Evolutionary conservation across 2,797 vertebrate genomes (phyloP).

Genomic region (Oreochromis mossambicus): DNA sequence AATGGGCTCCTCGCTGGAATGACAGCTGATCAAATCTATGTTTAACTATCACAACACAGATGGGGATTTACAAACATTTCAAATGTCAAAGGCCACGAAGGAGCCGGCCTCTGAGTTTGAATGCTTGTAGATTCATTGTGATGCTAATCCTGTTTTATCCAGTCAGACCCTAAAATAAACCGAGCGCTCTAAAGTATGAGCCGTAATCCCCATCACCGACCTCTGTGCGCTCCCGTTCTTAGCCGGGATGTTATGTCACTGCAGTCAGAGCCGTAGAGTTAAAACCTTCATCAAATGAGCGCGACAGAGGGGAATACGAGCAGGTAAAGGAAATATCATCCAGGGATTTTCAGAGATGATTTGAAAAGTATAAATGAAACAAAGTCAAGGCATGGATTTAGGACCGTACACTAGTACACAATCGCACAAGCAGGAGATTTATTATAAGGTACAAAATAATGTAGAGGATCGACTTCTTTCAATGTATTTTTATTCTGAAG

Average conservation of each 20-base stretch:
- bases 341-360: conserved; percentile 13
- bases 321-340: conserved; percentile 12
- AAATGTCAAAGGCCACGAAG: conserved; percentile 59
- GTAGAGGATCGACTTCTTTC: not conserved
- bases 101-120: conserved; percentile 48
- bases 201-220: conserved; percentile 59
- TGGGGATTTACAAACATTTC: conserved; percentile 62
- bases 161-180: conserved; percentile 71
- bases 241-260: conserved; percentile 53
- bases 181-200: conserved; percentile 58
- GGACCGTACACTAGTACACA: not conserved
- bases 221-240: conserved; percentile 17
- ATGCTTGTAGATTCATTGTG: conserved; percentile 64
- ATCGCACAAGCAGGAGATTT: not conserved
- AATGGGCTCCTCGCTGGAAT: conserved; percentile 42
- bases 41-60: conserved; percentile 66
- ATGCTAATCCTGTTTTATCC: conserved; percentile 73
- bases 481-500: not conserved
- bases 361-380: not conserved
- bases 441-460: not conserved
- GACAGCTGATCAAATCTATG: conserved; percentile 65
- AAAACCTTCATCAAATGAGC: conserved; percentile 26
- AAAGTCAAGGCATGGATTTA: not conserved
- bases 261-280: conserved; percentile 6
- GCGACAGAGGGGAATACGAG: not conserved